Evolutionary conservation across 2,113 vertebrate species (phyloP).

Genomic region (Tachysurus fulvidraco): DNA sequence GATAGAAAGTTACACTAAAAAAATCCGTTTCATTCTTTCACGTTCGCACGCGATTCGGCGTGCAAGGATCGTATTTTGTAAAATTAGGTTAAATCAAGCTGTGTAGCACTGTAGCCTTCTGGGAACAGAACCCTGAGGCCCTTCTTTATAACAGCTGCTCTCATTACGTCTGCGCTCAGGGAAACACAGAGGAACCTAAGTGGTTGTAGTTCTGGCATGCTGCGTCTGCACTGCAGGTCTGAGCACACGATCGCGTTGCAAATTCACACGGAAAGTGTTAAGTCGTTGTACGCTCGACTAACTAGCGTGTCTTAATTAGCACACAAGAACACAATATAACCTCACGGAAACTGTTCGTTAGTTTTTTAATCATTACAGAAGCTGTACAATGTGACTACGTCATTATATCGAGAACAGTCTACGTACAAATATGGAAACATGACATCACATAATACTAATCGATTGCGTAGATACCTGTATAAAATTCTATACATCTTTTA

Average conservation of each 20-base stretch:
- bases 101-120: neutral
- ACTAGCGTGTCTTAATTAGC: neutral
- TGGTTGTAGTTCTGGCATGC: neutral
- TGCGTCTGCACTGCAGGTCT: neutral
- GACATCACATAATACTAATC: no score
- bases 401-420: no score
- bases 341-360: no score
- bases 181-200: neutral
- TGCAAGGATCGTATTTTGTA: neutral
- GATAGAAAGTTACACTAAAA: no score
- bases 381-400: no score
- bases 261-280: neutral
- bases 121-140: neutral
- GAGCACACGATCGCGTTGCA: neutral
- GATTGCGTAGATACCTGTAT: no score
- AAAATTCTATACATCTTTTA: no score
- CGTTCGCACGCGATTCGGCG: neutral
- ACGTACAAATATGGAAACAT: no score
- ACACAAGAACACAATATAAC: no score
- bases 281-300: neutral
- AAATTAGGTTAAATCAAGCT: constrained; percentile 16
- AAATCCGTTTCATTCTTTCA: no score
- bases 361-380: no score
- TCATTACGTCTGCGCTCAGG: constrained; percentile 10
- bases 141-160: constrained; percentile 8